A percentile compares a stretch with the other conserved stretches of the same genome.
These are phyloP conservation scores for Phacellophora camtschatica DNA, from an alignment of 30 jellyfish, hydroid and myxozoan species.

Conservation along the genomic window DNA sequence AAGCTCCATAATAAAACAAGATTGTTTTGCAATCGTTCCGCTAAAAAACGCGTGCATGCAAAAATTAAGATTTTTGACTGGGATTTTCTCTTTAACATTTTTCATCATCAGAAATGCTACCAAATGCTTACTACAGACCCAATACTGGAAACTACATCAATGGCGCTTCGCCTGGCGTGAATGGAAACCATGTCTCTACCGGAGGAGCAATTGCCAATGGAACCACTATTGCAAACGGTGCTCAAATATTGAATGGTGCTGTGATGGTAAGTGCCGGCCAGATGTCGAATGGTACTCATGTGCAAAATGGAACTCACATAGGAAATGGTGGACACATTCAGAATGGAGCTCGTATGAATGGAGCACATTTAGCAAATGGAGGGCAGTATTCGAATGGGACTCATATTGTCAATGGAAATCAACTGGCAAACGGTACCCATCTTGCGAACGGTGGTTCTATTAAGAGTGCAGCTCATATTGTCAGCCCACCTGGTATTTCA, in stretches of 20 bases:
- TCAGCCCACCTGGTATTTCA: slow-evolving; percentile 52
- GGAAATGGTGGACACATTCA: neutral
- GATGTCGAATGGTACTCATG: slow-evolving; percentile 18
- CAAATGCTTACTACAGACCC: neutral
- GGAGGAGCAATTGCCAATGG: neutral
- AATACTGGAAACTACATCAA: neutral
- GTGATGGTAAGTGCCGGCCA: neutral
- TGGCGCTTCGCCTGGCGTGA: neutral
- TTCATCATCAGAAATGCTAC: neutral
- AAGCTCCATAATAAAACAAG: too few relatives aligned
- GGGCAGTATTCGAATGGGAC: neutral
- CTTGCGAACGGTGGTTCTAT: slow-evolving; percentile 20
- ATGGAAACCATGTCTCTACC: neutral
- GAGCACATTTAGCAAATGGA: slow-evolving; percentile 2
- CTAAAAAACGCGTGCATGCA: too few relatives aligned
- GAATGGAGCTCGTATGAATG: slow-evolving; percentile 38
- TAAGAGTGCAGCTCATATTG: slow-evolving; percentile 38
- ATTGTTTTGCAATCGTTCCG: too few relatives aligned
- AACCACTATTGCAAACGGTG: neutral
- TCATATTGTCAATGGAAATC: neutral
- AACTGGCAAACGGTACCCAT: slow-evolving; percentile 20
- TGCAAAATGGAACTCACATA: slow-evolving; percentile 26
- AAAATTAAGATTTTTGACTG: too few relatives aligned
- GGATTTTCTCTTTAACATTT: too few relatives aligned
- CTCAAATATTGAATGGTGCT: neutral